These are phyloP conservation scores for human DNA, from an alignment of 2,113 vertebrate species.

Conservation along the genomic window GRCh38 chr14:35091001-35091500, in stretches of 20 bases:
- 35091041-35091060: constrained; percentile 68
- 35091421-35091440: too few relatives aligned
- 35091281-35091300: constrained; percentile 38
- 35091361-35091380: constrained; percentile 38
- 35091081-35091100: constrained; percentile 98
- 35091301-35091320: not conserved
- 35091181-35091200: constrained; percentile 98
- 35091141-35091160: constrained; percentile 97
- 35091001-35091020: too few relatives aligned
- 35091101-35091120: constrained; percentile 97
- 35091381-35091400: too few relatives aligned
- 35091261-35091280: not conserved
- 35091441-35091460: too few relatives aligned
- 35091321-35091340: not conserved
- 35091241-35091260: constrained; percentile 78
- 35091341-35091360: constrained; percentile 7
- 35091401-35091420: too few relatives aligned
- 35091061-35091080: constrained; percentile 96
- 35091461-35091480: too few relatives aligned
- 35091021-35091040: not conserved
- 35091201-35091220: constrained; percentile 92
- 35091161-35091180: constrained; percentile 98
- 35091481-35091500: too few relatives aligned
- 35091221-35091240: constrained; percentile 75
- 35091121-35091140: constrained; percentile 98